Conservation (phyloP, 2,888 invertebrate species). For the Willowsia nigromaculata region DNA sequence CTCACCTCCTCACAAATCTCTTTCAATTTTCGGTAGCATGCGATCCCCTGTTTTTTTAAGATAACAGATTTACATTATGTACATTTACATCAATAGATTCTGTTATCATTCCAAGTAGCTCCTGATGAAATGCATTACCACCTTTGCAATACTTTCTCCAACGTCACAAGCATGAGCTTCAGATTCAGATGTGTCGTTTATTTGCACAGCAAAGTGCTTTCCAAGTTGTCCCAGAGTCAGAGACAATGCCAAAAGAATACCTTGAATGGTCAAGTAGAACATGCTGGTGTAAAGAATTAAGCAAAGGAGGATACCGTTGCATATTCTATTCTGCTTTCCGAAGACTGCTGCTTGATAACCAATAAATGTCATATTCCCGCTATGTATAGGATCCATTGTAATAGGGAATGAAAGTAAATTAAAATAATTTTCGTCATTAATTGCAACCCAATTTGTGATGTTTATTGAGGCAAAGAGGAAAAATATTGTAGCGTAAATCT, state of each 20-base stretch:
- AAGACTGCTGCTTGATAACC: not conserved
- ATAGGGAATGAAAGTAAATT: too few relatives aligned
- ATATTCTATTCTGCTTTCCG: not conserved
- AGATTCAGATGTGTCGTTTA: not conserved
- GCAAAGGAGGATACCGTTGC: not conserved
- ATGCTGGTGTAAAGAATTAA: not conserved
- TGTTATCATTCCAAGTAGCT: too few relatives aligned
- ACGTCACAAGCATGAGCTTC: not conserved
- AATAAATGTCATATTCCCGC: not conserved
- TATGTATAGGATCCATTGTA: too few relatives aligned
- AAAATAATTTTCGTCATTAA: not conserved
- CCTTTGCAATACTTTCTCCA: not conserved
- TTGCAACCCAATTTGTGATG: not conserved
- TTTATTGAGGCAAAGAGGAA: not conserved
- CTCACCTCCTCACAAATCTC: not conserved
- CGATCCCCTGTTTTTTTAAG: not conserved
- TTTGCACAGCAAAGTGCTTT: not conserved
- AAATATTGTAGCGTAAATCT: not conserved
- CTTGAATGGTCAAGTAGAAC: slow-evolving; percentile 1
- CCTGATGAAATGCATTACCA: not conserved
- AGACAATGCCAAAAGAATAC: not conserved
- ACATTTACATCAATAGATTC: too few relatives aligned
- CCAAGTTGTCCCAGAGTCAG: not conserved
- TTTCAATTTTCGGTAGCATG: not conserved
- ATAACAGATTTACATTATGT: not conserved